These are phyloP conservation scores for Rhinichthys klamathensis DNA, from an alignment of 2,113 vertebrate genomes.

Conservation along the genomic window DNA sequence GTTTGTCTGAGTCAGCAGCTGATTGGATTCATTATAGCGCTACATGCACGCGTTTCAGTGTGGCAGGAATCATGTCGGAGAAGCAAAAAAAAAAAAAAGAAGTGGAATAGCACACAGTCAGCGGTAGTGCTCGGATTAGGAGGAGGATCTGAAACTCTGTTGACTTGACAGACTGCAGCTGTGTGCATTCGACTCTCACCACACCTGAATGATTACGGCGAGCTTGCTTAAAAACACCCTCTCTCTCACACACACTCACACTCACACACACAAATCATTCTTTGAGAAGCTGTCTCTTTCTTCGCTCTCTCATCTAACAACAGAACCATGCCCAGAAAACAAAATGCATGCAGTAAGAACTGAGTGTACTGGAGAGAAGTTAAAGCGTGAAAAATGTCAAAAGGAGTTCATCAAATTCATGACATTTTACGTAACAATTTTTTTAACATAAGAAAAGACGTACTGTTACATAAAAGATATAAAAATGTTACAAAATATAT, in stretches of 20 bases:
- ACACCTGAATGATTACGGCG: slow-evolving; percentile 27
- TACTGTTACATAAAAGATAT: too few relatives aligned
- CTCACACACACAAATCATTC: not conserved
- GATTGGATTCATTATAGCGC: not conserved
- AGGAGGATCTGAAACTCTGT: slow-evolving; percentile 30
- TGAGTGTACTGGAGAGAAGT: not conserved
- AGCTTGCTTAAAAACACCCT: not conserved
- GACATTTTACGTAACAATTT: too few relatives aligned
- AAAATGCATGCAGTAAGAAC: not conserved
- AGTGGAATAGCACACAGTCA: slow-evolving; percentile 39
- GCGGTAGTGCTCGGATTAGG: slow-evolving; percentile 25
- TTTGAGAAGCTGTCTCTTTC: not conserved
- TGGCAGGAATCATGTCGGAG: not conserved
- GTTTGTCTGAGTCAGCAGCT: not conserved
- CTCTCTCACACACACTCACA: not conserved
- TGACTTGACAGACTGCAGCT: slow-evolving; percentile 23
- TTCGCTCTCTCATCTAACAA: not conserved
- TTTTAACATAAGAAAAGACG: too few relatives aligned
- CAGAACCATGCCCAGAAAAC: not conserved
- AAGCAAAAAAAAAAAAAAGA: not conserved
- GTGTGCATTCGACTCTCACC: slow-evolving; percentile 3
- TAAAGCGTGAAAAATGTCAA: not conserved
- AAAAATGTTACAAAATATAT: too few relatives aligned
- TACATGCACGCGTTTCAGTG: not conserved
- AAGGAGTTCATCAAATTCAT: not conserved